Evolutionary conservation across 1,140 invertebrate species (phyloP).

Genomic region (Hermetia illucens): DNA sequence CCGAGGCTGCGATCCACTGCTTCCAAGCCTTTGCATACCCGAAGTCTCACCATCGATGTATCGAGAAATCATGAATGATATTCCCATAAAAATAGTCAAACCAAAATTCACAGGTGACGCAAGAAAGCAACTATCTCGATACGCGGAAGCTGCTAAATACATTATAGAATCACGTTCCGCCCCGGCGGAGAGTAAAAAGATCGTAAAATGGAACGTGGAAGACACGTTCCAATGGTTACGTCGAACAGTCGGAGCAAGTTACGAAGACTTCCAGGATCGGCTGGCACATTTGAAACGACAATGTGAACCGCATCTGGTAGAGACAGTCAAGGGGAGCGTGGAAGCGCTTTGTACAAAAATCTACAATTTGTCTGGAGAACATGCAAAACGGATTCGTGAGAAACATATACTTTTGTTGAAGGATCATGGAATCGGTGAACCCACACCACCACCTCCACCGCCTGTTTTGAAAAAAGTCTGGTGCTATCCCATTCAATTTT

Average conservation of each 20-base stretch:
- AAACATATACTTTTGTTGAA: conserved; percentile 74
- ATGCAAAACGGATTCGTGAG: conserved; percentile 79
- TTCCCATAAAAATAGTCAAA: conserved; percentile 87
- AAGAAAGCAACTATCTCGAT: conserved; percentile 86
- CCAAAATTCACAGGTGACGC: conserved; percentile 93
- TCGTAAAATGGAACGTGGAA: conserved; percentile 97
- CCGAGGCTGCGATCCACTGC: conserved; percentile 68
- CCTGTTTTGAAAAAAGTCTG: conserved; percentile 71
- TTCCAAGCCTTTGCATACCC: conserved; percentile 81
- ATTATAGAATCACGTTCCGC: conserved; percentile 89
- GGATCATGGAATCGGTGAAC: conserved; percentile 70
- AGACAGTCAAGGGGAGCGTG: conserved; percentile 85
- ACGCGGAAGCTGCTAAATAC: conserved; percentile 92
- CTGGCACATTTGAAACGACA: conserved; percentile 53
- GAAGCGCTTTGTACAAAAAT: conserved; percentile 93
- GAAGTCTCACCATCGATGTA: conserved; percentile 93
- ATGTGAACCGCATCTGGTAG: conserved; percentile 87
- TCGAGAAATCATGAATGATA: conserved; percentile 96
- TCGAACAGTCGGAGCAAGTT: conserved; percentile 85
- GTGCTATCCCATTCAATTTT: conserved; percentile 90
- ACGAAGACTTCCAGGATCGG: conserved; percentile 86
- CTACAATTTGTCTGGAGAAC: conserved; percentile 81
- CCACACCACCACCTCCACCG: conserved; percentile 48
- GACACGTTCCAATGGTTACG: conserved; percentile 93
- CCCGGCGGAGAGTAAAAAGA: conserved; percentile 86